Evolutionary conservation across 2,797 vertebrate genomes (phyloP), one percentile per base, ranked within the genome.

Genomic region (Syncerus caffer): DNA sequence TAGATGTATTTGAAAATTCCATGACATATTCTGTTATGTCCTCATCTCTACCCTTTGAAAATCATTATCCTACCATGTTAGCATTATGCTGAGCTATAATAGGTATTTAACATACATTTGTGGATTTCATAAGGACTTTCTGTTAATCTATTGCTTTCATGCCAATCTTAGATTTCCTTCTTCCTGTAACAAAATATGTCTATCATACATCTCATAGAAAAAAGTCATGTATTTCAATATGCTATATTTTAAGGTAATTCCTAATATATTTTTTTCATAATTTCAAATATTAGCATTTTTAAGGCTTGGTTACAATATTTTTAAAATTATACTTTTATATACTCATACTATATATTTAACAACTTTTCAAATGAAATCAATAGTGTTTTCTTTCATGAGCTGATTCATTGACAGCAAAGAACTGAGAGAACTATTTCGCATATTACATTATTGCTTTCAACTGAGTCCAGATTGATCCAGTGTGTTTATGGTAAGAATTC

Each of bases 301-400:
- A 34, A 31, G 53, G n/a, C 34, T 88, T 96, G 31, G 29, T n/a
- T 96, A 90, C 31, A 82, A 60, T 90, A 57, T 64, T 92, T 89
- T 92, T 82, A 7, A 42, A 53, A 90, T 10, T 64, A 62, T 89
- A 50, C 38, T 42, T 88, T 93, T 53, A 96, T 51, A 71, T 85
- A 84, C n/a, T 89, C 27, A 85, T 0, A 88, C 1, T 21, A 2
- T 91, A 50, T 57, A 80, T 55, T 97, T 92, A 88, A 53, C 85
- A 97, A 64, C 19, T n/a, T 95, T 60, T 94, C 90, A 78, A 88
- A 58, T 95, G 47, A 97, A 96, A 96, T 96, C 71, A 85, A 57
- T 9, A 64, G 45, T 64, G 38, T 16, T 88, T 93, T 97, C 58
- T 90, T 76, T 92, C 31, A 93, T 92, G 15, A 89, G 57, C 4